Evolutionary conservation across 64 coral and sea anemone species (phyloP), one percentile per base, ranked within the genome.

Genomic region (Trachythela sp.): DNA sequence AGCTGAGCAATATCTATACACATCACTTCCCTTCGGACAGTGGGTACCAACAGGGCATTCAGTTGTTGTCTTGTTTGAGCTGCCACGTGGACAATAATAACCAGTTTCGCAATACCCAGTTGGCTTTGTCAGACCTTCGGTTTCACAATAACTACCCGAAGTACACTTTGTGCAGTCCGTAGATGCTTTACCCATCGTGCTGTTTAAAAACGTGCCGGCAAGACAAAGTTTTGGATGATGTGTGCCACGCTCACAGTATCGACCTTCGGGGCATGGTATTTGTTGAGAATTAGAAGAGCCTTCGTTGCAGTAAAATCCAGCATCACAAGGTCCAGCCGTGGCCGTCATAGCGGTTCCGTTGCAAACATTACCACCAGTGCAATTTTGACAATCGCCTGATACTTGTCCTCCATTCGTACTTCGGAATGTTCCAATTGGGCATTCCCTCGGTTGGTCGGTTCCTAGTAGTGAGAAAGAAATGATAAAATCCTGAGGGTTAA

Each of bases 351-450:
- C 91, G 22, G 96, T 95, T 58, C 85, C 84, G 85, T 99, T 99
- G 43, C 96, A 99, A 52, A 95, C 95, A 40, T 99, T 91, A n/a
- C 96, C 96, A 36, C 93, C 96, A 33, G 93, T 99, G 51, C 96
- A 99, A 72, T 99, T 93, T 17, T 93, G 86, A 50, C 96, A 99
- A 39, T 99, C 83, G 5, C 85, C 32, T 2, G 91, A 89, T 20
- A 56, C 50, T 31, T 93, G 84, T 14, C 94, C 93, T 24, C 91
- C 86, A 15, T 64, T 86, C 34, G 83, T 51, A 45, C 86, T 38
- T 72, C 93, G 94, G 59, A 84, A 99, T 20, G 91, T 91, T 59
- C 96, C 96, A 75, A 75, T 91, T 76, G 96, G 96, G 68, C 96
- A 99, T 60, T 49, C 67, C 3, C 92, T 88, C 17, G 96, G 93